phyloP scores from a whole-genome alignment of 2,797 vertebrate genomes.

The Pangasius larnaudii region DNA sequence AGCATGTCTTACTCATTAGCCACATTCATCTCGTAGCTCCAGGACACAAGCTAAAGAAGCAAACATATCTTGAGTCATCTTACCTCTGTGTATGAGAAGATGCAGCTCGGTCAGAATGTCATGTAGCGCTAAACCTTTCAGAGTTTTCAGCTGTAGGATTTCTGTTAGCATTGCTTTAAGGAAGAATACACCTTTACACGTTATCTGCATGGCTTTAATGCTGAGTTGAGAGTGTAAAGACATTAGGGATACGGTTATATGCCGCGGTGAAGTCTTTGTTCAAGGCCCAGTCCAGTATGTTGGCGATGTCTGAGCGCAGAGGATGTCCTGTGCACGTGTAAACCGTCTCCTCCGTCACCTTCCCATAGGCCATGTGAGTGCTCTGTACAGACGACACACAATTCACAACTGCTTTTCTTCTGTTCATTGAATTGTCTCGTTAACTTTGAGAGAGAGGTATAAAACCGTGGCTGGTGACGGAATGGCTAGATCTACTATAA shows the following conservation, averaged over 20 bases:
- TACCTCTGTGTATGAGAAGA: constrained; percentile 93
- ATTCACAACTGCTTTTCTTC: not conserved
- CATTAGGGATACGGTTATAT: constrained; percentile 88
- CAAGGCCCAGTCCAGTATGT: constrained; percentile 97
- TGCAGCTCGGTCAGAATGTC: constrained; percentile 95
- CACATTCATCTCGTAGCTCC: not conserved
- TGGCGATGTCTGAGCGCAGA: constrained; percentile 91
- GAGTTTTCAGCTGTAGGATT: constrained; percentile 88
- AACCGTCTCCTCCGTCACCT: constrained; percentile 91
- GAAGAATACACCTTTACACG: not conserved
- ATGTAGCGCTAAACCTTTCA: constrained; percentile 93
- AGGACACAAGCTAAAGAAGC: not conserved
- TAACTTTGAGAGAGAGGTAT: not conserved
- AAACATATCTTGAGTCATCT: constrained; percentile 16
- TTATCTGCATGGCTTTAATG: not conserved
- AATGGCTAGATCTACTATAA: not conserved
- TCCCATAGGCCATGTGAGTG: constrained; percentile 92
- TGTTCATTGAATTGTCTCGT: not conserved
- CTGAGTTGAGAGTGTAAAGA: too few relatives aligned
- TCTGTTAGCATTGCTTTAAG: constrained; percentile 70
- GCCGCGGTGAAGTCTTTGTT: constrained; percentile 92
- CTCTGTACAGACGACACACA: constrained; percentile 76
- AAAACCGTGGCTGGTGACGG: not conserved
- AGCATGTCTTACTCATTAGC: not conserved
- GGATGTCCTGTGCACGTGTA: constrained; percentile 97